Evolutionary conservation across 2,797 vertebrate species (phyloP).

Genomic region (Anguilla marmorata): DNA sequence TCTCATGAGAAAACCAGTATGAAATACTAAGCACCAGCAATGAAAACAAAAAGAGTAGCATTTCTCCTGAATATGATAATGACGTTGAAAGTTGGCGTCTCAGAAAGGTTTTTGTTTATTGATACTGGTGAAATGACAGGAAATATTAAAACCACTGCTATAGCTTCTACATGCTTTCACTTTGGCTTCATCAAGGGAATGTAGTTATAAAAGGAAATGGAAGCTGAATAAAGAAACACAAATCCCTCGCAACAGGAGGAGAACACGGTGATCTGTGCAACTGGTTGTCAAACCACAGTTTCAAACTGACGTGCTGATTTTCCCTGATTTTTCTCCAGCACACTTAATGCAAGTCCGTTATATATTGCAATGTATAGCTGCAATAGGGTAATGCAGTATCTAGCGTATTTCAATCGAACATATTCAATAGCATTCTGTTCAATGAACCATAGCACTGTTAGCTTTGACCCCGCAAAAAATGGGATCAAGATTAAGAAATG

Average conservation of each 20-base stretch:
- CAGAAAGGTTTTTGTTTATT: not conserved
- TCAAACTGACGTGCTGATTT: not conserved
- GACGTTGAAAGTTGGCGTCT: not conserved
- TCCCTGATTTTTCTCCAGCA: not conserved
- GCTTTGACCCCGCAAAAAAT: not conserved
- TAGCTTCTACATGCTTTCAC: not conserved
- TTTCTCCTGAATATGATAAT: not conserved
- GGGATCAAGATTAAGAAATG: not conserved
- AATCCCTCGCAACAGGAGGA: not conserved
- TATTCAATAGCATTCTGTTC: not conserved
- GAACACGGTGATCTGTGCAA: not conserved
- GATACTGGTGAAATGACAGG: not conserved
- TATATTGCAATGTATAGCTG: not conserved
- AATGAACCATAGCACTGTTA: not conserved
- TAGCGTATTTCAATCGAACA: not conserved
- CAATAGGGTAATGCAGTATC: not conserved
- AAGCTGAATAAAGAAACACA: not conserved
- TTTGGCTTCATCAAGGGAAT: not conserved
- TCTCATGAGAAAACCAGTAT: not conserved
- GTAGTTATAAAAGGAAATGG: not conserved
- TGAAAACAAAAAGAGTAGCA: not conserved
- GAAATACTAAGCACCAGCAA: not conserved
- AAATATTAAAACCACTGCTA: slow-evolving; percentile 1
- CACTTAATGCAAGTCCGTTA: not conserved
- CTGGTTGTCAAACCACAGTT: not conserved